Evolutionary conservation across 1,140 invertebrate species (phyloP).

Genomic region (Drosophila tsacasi): DNA sequence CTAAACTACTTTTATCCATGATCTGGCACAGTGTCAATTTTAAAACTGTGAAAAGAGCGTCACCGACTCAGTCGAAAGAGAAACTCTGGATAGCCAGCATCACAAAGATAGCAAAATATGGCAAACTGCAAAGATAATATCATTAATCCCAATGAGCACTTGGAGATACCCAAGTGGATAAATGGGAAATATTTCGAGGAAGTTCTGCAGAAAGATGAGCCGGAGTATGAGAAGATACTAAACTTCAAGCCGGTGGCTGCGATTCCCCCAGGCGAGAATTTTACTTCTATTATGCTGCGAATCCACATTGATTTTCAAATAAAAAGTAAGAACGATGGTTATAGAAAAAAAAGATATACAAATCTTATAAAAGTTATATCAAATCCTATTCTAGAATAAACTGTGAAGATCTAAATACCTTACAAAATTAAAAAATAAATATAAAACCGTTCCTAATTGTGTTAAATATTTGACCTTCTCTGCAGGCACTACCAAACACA

Average conservation of each 20-base stretch:
- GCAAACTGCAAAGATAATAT: conserved; percentile 14
- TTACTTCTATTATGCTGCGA: conserved; percentile 70
- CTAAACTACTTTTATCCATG: background rate
- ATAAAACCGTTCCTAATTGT: background rate
- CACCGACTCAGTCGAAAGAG: background rate
- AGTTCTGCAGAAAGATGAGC: conserved; percentile 81
- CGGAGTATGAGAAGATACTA: conserved; percentile 67
- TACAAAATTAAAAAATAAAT: too few species aligned
- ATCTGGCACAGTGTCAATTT: background rate
- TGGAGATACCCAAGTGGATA: conserved; percentile 85
- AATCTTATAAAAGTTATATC: too few species aligned
- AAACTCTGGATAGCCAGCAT: background rate
- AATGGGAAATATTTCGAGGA: conserved; percentile 82
- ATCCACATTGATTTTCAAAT: conserved; percentile 65
- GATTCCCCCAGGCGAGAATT: conserved; percentile 73
- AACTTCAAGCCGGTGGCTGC: conserved; percentile 68
- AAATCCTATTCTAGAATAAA: too few species aligned
- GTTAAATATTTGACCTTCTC: background rate
- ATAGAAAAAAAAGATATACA: too few species aligned
- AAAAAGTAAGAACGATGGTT: conserved; percentile 45
- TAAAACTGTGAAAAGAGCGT: background rate
- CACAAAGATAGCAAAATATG: conserved; percentile 4
- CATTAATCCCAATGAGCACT: conserved; percentile 67
- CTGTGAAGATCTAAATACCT: too few species aligned
- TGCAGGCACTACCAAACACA: conserved; percentile 54